Evolutionary conservation across 2,888 invertebrate genomes (phyloP), one percentile per base, ranked within the genome.

Genomic region (Caenorhabditis becei): DNA sequence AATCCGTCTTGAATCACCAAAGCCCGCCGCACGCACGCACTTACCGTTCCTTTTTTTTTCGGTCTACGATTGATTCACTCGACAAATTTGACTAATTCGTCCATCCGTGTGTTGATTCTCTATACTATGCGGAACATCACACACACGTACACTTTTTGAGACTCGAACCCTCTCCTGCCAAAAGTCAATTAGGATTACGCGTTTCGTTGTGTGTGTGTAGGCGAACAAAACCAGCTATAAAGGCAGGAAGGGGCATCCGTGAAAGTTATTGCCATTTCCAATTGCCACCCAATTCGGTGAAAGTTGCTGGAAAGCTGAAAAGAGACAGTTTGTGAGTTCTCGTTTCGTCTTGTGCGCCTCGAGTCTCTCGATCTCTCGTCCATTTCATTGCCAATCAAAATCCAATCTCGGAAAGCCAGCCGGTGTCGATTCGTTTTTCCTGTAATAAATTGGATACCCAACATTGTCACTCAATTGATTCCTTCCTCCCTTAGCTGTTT

Each of bases 311-410:
- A 28, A 28, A n/a, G 44, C 14, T 14, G 53, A 53, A 32, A 32
- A 11, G 53, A 71, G 53, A 53, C 51, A 72, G 72, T 72, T 8
- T 54, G 37, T 20, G 24, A 23, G 35, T 58, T 49, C 65, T 41
- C 24, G 51, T 49, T 51, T 70, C 56, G 59, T 35, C 24, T 59
- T n/a, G n/a, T n/a, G n/a, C n/a, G n/a, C n/a, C 49, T 51, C 58
- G 58, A 37, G 10, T 61, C 49, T 49, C 35, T 53, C 61, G 59
- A 20, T 35, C 35, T 56, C 35, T 18, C 61, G 18, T 69, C 56
- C 66, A 65, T 74, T 66, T 74, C 74, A 66, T 74, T 74, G 74
- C 74, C 74, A 74, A 74, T 74, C 74, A 74, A 74, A 65, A 66
- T 74, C 51, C 74, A 74, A 74, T 74, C 74, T 74, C 58, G 53